Evolutionary conservation across 1,140 invertebrate species (phyloP), one percentile per base, ranked within the genome.

Genomic region (Drosophila athabasca): DNA sequence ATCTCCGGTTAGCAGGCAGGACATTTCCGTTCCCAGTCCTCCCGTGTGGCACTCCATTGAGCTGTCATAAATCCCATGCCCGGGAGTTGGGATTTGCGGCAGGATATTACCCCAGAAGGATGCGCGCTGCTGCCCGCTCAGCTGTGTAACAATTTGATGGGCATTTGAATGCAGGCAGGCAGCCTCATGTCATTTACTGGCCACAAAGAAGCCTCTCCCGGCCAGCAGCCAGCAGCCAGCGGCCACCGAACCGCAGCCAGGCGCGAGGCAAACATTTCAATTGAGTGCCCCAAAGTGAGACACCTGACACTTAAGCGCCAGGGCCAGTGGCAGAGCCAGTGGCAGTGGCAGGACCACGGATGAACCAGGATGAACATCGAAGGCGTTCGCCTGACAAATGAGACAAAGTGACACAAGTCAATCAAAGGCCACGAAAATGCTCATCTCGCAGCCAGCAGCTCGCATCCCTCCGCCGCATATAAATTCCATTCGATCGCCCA

Each of bases 321-420:
- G 15, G 2, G 50, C 22, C 57, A 59, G 39, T 48, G 29, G 43
- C 65, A 88, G 83, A 73, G 62, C 61, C 71, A 79, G 66, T 31
- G 53, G 35, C 65, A 50, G 19, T 26, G 54, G 41, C 45, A 59
- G 50, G 15, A 35, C n/a, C 31, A 22, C 39, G 1, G 3, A 9
- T 43, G 55, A 22, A 11, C 8, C 22, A 59, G 59, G 54, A 67
- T 52, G 54, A 68, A 51, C 54, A 44, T 17, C 52, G 59, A 76
- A 75, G 75, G 71, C 79, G 78, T 84, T 90, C 80, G 64, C 64
- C 88, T 90, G 88, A 90, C 88, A 90, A 90, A 90, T 90, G 90
- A 90, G 88, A 90, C 88, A 90, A 90, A 90, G 78, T 90, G 88
- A 90, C 88, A 90, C 89, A 85, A 90, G 88, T 90, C 88, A 90